Base-by-base conservation (phyloP, 2,888 invertebrate species). In the Netelia melanura region DNA sequence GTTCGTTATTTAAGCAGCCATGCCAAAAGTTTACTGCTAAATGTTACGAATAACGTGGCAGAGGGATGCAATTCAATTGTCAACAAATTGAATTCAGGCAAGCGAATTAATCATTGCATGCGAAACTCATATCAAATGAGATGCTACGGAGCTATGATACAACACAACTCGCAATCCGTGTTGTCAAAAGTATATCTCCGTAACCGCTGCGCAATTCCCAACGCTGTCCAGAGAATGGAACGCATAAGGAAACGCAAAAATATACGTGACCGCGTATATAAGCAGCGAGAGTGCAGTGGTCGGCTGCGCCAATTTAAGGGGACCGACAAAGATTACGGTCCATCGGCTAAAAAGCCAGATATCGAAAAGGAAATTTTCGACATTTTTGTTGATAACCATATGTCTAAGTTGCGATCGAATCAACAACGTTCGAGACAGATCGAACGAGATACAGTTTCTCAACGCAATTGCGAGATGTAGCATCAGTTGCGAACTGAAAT, bases 91-190 rank as follows among this genome's bases (percentile, higher is more conserved):
- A 81, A 72, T 23, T 84, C 85, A 48, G 87, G 86, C 23, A 87
- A 88, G 75, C 54, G 88, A 44, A 88, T 91, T 17, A 92, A 93
- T 67, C 65, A 76, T 17, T 54, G 71, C 17, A 85, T 91, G 76
- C 89, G 83, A 81, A 76, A 89, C 11, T 88, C 88, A 2, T 93
- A 92, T 81, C 87, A 90, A 87, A 88, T 83, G 11, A 86, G 92
- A 72, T 91, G 90, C 71, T 82, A 88, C 14, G 90, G 90, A n/a
- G 90, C 93, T 3, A 90, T 87, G 6, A 77, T 92, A 14, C 88
- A 89, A 9, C 91, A 89, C 79, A 92, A 92, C n/a, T 87, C 87
- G 30, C 86, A 83, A 84, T 92, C 23, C 6, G 64, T 68, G 8
- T n/a, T 78, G 14, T 64, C 81, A 0, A 71, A 48, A 52, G 14